Conservation (phyloP, 2,113 vertebrate genomes). For the Dunckerocampus dactyliophorus region DNA sequence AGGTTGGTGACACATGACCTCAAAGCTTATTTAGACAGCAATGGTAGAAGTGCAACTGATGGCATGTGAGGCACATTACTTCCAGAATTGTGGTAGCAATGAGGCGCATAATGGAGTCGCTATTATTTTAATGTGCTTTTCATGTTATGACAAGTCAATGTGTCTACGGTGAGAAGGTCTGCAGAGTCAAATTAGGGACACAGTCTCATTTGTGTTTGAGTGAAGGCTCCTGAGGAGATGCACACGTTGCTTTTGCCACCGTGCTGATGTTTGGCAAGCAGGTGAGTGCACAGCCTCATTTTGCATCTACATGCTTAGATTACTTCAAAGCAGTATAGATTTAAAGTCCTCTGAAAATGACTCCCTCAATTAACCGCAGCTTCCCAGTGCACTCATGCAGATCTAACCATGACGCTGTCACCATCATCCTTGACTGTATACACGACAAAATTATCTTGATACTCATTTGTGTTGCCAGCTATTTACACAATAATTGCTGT, state of each 20-base stretch:
- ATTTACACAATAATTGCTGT: no score
- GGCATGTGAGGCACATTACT: constrained; percentile 10
- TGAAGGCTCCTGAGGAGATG: neutral
- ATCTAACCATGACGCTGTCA: no score
- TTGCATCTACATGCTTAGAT: no score
- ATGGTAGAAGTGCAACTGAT: neutral
- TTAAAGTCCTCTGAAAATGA: no score
- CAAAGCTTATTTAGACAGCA: constrained; percentile 16
- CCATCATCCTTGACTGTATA: no score
- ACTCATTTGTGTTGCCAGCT: no score
- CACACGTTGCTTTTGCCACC: neutral
- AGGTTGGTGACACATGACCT: constrained; percentile 7
- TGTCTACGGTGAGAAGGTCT: constrained; percentile 8
- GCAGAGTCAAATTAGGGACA: constrained; percentile 14
- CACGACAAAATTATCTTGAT: no score
- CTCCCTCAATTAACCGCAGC: no score
- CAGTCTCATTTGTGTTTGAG: neutral
- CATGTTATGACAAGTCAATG: constrained; percentile 18
- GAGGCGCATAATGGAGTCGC: constrained; percentile 2
- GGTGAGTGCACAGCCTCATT: neutral
- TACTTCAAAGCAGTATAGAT: no score
- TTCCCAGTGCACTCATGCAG: no score
- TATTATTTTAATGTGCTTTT: constrained; percentile 24
- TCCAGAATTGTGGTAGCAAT: constrained; percentile 1
- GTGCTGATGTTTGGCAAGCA: neutral